A percentile compares a stretch with the other conserved stretches of the same genome.
These are phyloP conservation scores for Oppia nitens DNA, from an alignment of 1,140 invertebrate species.

Conservation along the genomic window DNA sequence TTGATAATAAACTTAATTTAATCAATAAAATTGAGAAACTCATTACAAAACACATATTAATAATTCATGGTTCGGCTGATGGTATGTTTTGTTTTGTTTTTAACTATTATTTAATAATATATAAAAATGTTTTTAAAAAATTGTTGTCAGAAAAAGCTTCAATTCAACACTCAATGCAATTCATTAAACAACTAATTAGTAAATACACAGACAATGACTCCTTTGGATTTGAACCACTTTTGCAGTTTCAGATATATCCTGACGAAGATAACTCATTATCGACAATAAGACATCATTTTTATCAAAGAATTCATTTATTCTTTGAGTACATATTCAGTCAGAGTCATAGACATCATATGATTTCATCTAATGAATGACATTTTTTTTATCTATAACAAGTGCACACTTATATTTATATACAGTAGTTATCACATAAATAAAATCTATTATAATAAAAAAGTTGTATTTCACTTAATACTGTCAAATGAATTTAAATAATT, in stretches of 20 bases:
- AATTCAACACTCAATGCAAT: conserved; percentile 74
- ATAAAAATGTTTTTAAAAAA: neutral
- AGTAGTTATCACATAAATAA: too few relatives aligned
- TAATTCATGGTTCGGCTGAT: conserved; percentile 76
- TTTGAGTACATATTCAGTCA: conserved; percentile 18
- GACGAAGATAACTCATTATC: conserved; percentile 17
- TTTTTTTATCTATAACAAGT: too few relatives aligned
- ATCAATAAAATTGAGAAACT: conserved; percentile 58
- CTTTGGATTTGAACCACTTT: neutral
- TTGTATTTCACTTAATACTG: too few relatives aligned
- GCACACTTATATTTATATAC: too few relatives aligned
- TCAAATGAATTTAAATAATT: too few relatives aligned
- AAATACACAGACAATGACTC: neutral
- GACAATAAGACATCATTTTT: conserved; percentile 18
- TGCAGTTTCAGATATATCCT: conserved; percentile 18
- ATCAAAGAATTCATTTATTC: conserved; percentile 18
- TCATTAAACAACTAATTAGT: conserved; percentile 50
- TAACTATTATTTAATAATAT: neutral
- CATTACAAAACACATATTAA: conserved; percentile 61
- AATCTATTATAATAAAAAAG: too few relatives aligned
- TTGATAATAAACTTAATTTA: conserved; percentile 64
- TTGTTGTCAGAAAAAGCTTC: conserved; percentile 61
- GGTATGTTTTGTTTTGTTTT: conserved; percentile 24
- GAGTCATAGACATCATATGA: conserved; percentile 6
- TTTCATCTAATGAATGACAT: too few relatives aligned